Conservation (phyloP, 1,140 invertebrate genomes). For the Centruroides vittatus region DNA sequence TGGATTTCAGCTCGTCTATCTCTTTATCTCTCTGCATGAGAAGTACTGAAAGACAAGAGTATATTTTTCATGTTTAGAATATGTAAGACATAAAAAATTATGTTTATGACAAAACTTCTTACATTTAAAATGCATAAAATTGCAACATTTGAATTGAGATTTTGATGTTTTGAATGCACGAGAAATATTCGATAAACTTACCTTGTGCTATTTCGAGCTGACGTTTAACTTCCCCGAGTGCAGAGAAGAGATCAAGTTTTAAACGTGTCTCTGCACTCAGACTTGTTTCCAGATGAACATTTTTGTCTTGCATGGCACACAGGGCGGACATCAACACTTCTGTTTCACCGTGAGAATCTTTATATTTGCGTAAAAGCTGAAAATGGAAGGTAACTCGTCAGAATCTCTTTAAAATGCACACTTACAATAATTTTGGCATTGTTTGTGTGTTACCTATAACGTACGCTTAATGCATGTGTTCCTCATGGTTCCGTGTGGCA, state of each 20-base stretch:
- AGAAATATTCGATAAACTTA: conserved; percentile 33
- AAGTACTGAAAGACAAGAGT: conserved; percentile 38
- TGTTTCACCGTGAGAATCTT: conserved; percentile 55
- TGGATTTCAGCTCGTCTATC: conserved; percentile 74
- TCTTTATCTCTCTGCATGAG: conserved; percentile 73
- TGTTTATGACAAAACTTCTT: too few species aligned
- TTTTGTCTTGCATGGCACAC: conserved; percentile 70
- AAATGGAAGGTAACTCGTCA: too few species aligned
- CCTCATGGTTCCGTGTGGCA: too few species aligned
- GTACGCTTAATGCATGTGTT: too few species aligned
- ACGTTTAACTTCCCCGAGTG: conserved; percentile 82
- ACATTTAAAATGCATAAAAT: too few species aligned
- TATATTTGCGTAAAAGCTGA: conserved; percentile 40
- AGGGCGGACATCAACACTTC: conserved; percentile 68
- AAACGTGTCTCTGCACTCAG: conserved; percentile 88
- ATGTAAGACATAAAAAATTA: too few species aligned
- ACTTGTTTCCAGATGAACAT: conserved; percentile 73
- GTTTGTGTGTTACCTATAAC: too few species aligned
- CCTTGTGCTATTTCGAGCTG: conserved; percentile 83
- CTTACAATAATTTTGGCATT: too few species aligned
- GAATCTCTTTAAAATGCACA: too few species aligned
- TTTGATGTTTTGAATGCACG: too few species aligned
- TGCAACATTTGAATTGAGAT: too few species aligned
- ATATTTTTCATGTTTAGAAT: too few species aligned
- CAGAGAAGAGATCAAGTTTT: conserved; percentile 91